Conservation (phyloP, 2,113 vertebrate genomes). For the Gasterosteus aculeatus region DNA sequence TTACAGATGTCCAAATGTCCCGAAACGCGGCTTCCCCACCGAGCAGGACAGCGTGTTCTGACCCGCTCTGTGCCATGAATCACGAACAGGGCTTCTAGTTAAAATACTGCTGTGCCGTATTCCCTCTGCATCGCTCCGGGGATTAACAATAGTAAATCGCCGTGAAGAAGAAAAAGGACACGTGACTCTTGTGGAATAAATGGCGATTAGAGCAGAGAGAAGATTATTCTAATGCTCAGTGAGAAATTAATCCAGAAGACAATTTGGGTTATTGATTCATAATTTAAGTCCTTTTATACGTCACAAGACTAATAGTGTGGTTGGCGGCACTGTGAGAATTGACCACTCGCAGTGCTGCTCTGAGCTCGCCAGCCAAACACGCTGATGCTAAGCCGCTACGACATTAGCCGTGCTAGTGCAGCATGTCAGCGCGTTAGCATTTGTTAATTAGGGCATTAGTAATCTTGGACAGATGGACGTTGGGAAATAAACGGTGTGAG, state of each 20-base stretch:
- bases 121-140: conserved; percentile 41
- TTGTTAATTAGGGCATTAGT: background rate
- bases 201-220: background rate
- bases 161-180: background rate
- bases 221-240: conserved; percentile 4
- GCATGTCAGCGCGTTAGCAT: background rate
- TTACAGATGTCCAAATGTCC: conserved; percentile 38
- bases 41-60: conserved; percentile 52
- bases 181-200: conserved; percentile 15
- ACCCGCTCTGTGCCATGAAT: conserved; percentile 63
- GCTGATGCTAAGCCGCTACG: background rate
- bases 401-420: background rate
- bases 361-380: background rate
- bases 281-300: background rate
- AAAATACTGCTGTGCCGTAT: conserved; percentile 7
- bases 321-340: background rate
- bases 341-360: background rate
- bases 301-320: background rate
- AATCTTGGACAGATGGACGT: background rate
- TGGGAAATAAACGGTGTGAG: background rate
- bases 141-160: conserved; percentile 25
- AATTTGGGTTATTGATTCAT: background rate
- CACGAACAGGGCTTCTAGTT: conserved; percentile 64
- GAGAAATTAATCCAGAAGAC: conserved; percentile 5
- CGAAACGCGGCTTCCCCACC: conserved; percentile 46